These are phyloP conservation scores for Meloe dianella DNA, from an alignment of 2,888 invertebrate genomes.

Conservation along the genomic window DNA sequence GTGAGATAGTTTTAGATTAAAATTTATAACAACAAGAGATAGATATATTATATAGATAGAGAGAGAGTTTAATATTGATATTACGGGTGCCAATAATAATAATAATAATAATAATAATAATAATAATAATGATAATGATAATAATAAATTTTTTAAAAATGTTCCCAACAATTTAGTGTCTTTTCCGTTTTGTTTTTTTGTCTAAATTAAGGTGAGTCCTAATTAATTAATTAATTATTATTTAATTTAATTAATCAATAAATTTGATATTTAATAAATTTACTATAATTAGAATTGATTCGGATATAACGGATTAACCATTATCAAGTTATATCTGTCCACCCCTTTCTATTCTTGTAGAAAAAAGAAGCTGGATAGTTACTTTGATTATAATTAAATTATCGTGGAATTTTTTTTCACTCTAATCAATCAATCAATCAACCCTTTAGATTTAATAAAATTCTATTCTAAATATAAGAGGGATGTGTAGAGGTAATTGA, in stretches of 20 bases:
- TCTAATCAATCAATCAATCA: neutral
- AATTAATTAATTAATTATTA: neutral
- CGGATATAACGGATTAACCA: neutral
- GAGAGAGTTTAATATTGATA: too few relatives aligned
- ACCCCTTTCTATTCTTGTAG: neutral
- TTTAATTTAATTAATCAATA: neutral
- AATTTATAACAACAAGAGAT: neutral
- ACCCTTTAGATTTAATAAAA: neutral
- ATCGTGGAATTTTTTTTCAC: neutral
- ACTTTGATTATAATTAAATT: too few relatives aligned
- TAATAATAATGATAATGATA: neutral
- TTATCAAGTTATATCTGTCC: neutral
- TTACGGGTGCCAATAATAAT: neutral
- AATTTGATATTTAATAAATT: too few relatives aligned
- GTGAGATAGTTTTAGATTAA: conserved; percentile 26
- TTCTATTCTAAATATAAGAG: too few relatives aligned
- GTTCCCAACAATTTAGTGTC: neutral
- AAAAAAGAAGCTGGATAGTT: too few relatives aligned
- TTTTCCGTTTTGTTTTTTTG: neutral
- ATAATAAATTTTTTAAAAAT: neutral
- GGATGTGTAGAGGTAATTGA: too few relatives aligned
- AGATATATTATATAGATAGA: neutral
- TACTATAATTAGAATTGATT: neutral
- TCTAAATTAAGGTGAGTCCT: neutral
- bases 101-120: neutral